Conservation (phyloP, 2,888 invertebrate species). For the Volucella zonaria region DNA sequence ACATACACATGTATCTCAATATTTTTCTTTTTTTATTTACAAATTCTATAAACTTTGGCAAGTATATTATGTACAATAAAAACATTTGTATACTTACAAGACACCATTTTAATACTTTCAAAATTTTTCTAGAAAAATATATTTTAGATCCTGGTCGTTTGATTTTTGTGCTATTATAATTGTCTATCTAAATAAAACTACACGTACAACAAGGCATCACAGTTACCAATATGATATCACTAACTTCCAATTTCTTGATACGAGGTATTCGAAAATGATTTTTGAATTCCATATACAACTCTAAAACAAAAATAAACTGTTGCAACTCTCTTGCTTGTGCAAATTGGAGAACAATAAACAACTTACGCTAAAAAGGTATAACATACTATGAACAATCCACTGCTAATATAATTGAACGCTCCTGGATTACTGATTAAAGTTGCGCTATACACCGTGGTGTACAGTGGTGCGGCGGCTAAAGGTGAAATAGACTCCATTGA, state of each 20-base stretch:
- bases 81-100: constrained; percentile 22
- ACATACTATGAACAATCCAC: constrained; percentile 82
- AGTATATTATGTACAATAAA: constrained; percentile 3
- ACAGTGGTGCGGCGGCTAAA: constrained; percentile 86
- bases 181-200: constrained; percentile 22
- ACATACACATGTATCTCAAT: background rate
- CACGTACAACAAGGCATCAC: background rate
- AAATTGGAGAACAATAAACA: background rate
- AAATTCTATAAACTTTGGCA: constrained; percentile 27
- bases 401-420: constrained; percentile 85
- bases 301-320: constrained; percentile 75
- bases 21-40: background rate
- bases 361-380: constrained; percentile 84
- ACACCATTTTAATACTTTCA: constrained; percentile 39
- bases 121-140: constrained; percentile 15
- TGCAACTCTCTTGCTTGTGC: background rate
- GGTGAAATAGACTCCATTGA: constrained; percentile 87
- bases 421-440: constrained; percentile 84
- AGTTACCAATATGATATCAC: background rate
- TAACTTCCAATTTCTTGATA: constrained; percentile 80
- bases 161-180: constrained; percentile 39
- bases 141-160: constrained; percentile 47
- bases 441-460: constrained; percentile 86
- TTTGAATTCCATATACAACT: constrained; percentile 80
- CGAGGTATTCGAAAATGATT: constrained; percentile 77